Base-by-base conservation (phyloP, 1,140 invertebrate genomes). In the Psilanteris sp. region DNA sequence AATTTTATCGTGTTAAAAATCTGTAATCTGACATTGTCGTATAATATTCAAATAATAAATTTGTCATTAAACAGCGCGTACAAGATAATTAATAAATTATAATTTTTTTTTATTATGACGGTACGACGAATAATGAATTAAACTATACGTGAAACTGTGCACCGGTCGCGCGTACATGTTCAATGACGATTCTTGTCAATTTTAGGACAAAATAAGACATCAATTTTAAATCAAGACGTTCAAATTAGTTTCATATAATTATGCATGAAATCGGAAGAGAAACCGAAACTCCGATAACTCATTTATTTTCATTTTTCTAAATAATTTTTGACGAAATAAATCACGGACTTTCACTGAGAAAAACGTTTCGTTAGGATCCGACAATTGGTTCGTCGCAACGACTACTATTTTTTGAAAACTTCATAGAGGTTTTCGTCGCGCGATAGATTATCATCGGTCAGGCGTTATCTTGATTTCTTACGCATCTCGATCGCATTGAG, bases 381-480 rank as follows among this genome's bases (percentile, higher is more conserved):
- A 7, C 9, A 10, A 10, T 10, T 26, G 24, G 1, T 26, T 26
- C 24, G n/a, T 5, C 7, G 24, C 7, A 8, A 26, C 7, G n/a
- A 1, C 3, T 26, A 7, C n/a, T 26, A 1, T 26, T 8, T 5
- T 3, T 5, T 26, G 3, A 26, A 26, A 4, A 44, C 6, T 44
- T 15, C 15, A 16, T 26, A 43, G 22, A 8, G 5, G 16, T 4
- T 43, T 43, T 44, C 8, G 29, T 34, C n/a, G n/a, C 16, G 15
- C 7, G 10, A 11, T 50, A 15, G 36, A 34, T 52, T 52, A 52
- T 52, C 11, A 34, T 50, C 29, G 11, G n/a, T n/a, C n/a, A 20
- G 8, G 15, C 16, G 24, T 57, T 57, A 57, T 41, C 52, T 41
- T 14, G 36, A 26, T 59, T 57, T 57, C 24, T 57, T 57, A 13